Evolutionary conservation across 2,888 invertebrate species (phyloP).

Genomic region (Seira musarum): DNA sequence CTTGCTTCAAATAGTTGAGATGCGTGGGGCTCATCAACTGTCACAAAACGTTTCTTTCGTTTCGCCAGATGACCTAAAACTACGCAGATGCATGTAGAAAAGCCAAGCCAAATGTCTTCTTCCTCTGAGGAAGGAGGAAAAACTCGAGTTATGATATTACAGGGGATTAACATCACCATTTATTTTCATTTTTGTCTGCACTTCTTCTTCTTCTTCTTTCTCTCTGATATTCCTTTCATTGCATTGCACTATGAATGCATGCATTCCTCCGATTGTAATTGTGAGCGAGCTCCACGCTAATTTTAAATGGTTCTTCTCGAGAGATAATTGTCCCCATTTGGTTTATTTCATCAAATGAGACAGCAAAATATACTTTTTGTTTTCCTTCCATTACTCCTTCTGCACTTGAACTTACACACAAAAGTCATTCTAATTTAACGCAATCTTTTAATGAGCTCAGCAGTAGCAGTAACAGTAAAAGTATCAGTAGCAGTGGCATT

Average conservation of each 20-base stretch:
- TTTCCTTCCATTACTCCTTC: background rate
- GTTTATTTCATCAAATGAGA: no score
- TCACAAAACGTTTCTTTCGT: conserved; percentile 24
- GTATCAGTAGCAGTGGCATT: no score
- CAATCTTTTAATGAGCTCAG: conserved; percentile 40
- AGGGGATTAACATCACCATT: conserved; percentile 50
- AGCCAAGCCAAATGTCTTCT: conserved; percentile 25
- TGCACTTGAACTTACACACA: conserved; percentile 35
- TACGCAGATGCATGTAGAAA: background rate
- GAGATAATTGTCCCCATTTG: no score
- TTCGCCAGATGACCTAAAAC: conserved; percentile 48
- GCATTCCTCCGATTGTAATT: no score
- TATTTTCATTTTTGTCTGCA: conserved; percentile 46
- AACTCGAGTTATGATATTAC: conserved; percentile 41
- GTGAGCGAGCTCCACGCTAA: no score
- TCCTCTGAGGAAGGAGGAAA: background rate
- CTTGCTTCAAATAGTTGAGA: background rate
- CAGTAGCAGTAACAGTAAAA: no score
- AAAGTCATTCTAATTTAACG: conserved; percentile 47
- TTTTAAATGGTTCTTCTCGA: no score
- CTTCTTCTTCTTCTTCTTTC: no score
- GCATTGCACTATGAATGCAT: no score
- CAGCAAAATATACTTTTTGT: no score
- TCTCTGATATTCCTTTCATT: no score
- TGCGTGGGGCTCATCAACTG: conserved; percentile 52